These are phyloP conservation scores for Phenganax stokvisi DNA, from an alignment of 92 coral and sea anemone species.

Conservation along the genomic window DNA sequence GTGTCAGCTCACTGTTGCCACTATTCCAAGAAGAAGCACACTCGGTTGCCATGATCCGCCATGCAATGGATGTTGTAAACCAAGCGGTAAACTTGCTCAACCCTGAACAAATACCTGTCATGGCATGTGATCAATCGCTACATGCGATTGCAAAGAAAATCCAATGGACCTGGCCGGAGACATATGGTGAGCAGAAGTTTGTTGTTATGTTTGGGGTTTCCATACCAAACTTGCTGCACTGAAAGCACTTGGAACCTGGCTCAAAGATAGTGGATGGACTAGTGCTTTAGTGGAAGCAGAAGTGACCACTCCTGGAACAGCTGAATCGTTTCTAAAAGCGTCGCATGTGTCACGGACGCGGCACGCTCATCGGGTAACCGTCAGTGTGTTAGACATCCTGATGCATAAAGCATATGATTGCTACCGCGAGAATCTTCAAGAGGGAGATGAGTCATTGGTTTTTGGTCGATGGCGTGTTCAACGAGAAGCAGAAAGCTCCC, in stretches of 20 bases:
- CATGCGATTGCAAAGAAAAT: no score
- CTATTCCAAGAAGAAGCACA: slow-evolving; percentile 53
- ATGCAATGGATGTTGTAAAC: slow-evolving; percentile 50
- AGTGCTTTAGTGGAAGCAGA: slow-evolving; percentile 45
- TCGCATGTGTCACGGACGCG: slow-evolving; percentile 42
- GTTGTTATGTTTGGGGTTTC: slow-evolving; percentile 26
- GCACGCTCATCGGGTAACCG: slow-evolving; percentile 56
- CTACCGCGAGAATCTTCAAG: slow-evolving; percentile 39
- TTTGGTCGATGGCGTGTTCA: background rate
- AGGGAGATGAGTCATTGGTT: background rate
- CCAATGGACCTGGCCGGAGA: no score
- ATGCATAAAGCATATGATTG: slow-evolving; percentile 34
- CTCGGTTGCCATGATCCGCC: slow-evolving; percentile 57
- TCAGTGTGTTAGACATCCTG: slow-evolving; percentile 42
- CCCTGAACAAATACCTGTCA: slow-evolving; percentile 48
- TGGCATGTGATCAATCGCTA: slow-evolving; percentile 58
- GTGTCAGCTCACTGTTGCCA: slow-evolving; percentile 43
- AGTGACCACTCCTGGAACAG: slow-evolving; percentile 51
- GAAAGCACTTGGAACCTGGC: no score
- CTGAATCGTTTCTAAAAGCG: slow-evolving; percentile 58
- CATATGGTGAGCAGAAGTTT: slow-evolving; percentile 38
- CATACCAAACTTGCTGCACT: no score
- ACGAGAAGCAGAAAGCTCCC: slow-evolving; percentile 23
- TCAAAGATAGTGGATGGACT: slow-evolving; percentile 54
- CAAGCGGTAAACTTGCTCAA: no score